Evolutionary conservation across 2,888 invertebrate species (phyloP).

Genomic region (Pyrochroa serraticornis): DNA sequence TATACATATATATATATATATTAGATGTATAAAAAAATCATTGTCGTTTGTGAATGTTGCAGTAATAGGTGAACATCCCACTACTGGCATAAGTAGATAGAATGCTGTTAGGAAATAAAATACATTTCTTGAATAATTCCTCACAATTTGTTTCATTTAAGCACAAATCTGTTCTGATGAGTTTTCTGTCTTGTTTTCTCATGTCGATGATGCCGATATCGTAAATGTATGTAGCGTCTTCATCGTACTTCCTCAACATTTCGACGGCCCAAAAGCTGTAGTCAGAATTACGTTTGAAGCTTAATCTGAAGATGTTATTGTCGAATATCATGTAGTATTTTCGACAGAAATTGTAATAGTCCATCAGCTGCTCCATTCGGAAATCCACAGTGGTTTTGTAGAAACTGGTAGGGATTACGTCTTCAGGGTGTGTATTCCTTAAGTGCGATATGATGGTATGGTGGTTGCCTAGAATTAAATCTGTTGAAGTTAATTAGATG

Average conservation of each 20-base stretch:
- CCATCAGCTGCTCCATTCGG: conserved; percentile 26
- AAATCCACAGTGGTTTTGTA: conserved; percentile 27
- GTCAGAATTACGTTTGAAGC: conserved; percentile 42
- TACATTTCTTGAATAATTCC: conserved; percentile 46
- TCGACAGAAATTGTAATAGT: conserved; percentile 18
- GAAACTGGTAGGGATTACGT: conserved; percentile 20
- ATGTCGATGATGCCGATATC: conserved; percentile 46
- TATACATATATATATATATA: neutral
- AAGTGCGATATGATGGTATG: conserved; percentile 29
- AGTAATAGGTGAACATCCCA: conserved; percentile 39
- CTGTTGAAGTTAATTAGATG: neutral
- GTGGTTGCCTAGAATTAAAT: conserved; percentile 30
- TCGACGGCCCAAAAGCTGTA: conserved; percentile 49
- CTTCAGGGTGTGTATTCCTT: conserved; percentile 26
- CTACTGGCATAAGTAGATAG: conserved; percentile 43
- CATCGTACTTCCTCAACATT: conserved; percentile 39
- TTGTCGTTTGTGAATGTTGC: conserved; percentile 26
- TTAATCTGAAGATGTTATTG: conserved; percentile 43
- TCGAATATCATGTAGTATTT: conserved; percentile 20
- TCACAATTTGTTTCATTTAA: conserved; percentile 43
- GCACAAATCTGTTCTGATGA: conserved; percentile 47
- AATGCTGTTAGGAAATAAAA: conserved; percentile 45
- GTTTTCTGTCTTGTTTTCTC: conserved; percentile 42
- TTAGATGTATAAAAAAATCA: neutral
- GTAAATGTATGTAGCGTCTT: conserved; percentile 43